These are phyloP conservation scores for Metallyticus violacea DNA, from an alignment of 2,888 invertebrate genomes.

Conservation along the genomic window DNA sequence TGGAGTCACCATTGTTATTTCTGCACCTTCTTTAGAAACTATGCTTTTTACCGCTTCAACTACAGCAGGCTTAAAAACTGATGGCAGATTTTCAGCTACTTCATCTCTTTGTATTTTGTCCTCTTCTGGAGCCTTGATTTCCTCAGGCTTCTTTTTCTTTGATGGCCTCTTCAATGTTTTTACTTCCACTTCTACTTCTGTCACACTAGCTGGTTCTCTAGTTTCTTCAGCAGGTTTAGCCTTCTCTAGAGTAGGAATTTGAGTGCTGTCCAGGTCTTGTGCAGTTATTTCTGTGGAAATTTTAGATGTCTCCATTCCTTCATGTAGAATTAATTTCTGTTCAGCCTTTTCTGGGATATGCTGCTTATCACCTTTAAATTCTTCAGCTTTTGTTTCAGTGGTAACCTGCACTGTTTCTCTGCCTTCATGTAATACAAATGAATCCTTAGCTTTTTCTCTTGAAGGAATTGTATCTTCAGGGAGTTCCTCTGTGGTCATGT, in stretches of 20 bases:
- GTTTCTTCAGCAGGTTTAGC: slow-evolving; percentile 15
- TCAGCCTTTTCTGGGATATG: slow-evolving; percentile 33
- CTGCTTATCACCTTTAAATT: slow-evolving; percentile 25
- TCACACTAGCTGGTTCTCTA: not conserved
- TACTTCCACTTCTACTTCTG: not conserved
- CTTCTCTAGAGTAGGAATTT: not conserved
- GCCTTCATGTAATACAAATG: not conserved
- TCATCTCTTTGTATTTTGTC: not conserved
- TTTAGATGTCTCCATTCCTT: slow-evolving; percentile 14
- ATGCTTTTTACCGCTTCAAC: slow-evolving; percentile 2
- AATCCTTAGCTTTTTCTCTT: not conserved
- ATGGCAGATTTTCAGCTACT: not conserved
- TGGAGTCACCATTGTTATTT: slow-evolving; percentile 16
- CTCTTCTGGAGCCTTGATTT: not conserved
- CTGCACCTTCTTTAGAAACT: slow-evolving; percentile 12
- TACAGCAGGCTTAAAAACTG: not conserved
- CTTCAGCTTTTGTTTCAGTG: not conserved
- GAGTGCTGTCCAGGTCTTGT: not conserved
- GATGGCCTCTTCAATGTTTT: not conserved
- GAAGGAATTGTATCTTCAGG: not conserved
- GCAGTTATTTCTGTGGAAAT: slow-evolving; percentile 1
- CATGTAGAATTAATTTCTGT: slow-evolving; percentile 5
- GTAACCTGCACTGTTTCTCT: not conserved
- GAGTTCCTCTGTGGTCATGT: slow-evolving; percentile 4
- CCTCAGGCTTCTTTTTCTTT: not conserved